These are phyloP conservation scores for Apis dorsata DNA, from an alignment of 1,140 invertebrate species.

Conservation along the genomic window DNA sequence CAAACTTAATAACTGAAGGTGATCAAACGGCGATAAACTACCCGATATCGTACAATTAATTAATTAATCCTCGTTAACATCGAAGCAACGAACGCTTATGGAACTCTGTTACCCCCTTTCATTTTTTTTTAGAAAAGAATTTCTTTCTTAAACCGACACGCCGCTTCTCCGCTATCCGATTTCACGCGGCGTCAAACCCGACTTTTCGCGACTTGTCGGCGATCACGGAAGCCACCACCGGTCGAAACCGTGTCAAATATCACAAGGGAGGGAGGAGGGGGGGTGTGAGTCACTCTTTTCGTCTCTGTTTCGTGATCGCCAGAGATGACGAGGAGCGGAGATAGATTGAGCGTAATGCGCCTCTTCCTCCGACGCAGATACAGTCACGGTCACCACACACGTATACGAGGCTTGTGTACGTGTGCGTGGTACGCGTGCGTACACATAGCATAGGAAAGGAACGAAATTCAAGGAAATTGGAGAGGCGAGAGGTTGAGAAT, in stretches of 20 bases:
- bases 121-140: too few relatives aligned
- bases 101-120: too few relatives aligned
- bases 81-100: too few relatives aligned
- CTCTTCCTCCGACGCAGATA: slow-evolving; percentile 78
- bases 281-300: slow-evolving; percentile 32
- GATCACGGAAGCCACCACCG: background rate
- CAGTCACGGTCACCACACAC: slow-evolving; percentile 74
- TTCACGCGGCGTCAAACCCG: background rate
- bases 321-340: slow-evolving; percentile 58
- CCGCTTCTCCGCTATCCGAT: too few relatives aligned
- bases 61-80: too few relatives aligned
- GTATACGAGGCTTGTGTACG: background rate
- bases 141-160: too few relatives aligned
- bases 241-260: slow-evolving; percentile 34
- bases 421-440: background rate
- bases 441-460: too few relatives aligned
- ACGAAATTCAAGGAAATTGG: too few relatives aligned
- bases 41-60: too few relatives aligned
- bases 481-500: too few relatives aligned
- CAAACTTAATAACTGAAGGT: too few relatives aligned
- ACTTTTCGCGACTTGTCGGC: background rate
- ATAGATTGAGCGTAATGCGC: slow-evolving; percentile 77
- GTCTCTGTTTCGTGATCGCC: slow-evolving; percentile 25
- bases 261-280: background rate
- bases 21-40: too few relatives aligned